These are phyloP conservation scores for Ommatoiulus sabulosus DNA, from an alignment of 2,888 invertebrate genomes.

Conservation along the genomic window DNA sequence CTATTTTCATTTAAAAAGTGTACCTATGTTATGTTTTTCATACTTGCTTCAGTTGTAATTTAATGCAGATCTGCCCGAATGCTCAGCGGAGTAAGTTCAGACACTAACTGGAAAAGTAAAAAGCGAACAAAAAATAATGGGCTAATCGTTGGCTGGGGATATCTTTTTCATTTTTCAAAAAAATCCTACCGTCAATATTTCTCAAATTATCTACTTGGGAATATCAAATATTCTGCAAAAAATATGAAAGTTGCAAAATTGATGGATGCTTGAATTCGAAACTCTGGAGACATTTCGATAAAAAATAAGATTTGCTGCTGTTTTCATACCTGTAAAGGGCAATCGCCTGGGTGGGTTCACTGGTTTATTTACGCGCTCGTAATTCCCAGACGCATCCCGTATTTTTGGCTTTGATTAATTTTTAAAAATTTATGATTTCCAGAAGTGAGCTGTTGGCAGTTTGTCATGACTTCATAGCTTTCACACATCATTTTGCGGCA, in stretches of 20 bases:
- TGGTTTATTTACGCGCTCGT: constrained; percentile 12
- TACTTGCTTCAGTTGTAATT: no score
- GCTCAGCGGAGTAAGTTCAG: no score
- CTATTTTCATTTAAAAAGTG: no score
- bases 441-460: background rate
- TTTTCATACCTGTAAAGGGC: constrained; percentile 12
- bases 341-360: background rate
- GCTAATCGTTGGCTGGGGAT: background rate
- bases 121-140: background rate
- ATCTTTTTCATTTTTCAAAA: background rate
- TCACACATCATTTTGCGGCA: background rate
- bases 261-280: background rate
- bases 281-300: background rate
- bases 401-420: constrained; percentile 30
- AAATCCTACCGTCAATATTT: background rate
- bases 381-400: background rate
- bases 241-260: background rate
- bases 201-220: background rate
- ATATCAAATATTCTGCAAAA: background rate
- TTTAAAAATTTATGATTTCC: constrained; percentile 32
- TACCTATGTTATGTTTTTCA: no score
- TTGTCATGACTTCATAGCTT: background rate
- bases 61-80: no score
- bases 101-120: no score
- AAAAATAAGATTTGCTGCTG: background rate